Evolutionary conservation across 2,888 invertebrate genomes (phyloP), one percentile per base, ranked within the genome.

Genomic region (Pseudococcus viburni): DNA sequence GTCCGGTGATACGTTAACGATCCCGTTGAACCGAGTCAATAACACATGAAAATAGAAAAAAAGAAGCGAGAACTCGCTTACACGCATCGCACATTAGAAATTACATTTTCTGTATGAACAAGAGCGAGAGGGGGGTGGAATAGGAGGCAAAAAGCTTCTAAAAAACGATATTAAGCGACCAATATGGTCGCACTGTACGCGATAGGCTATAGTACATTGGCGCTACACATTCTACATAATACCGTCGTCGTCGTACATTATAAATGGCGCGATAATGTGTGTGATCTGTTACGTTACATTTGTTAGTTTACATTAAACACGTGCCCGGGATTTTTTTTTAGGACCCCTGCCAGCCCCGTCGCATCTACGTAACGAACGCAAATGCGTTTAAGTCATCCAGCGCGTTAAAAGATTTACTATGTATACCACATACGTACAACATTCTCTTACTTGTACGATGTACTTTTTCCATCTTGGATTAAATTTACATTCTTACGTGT

Each of bases 231-330:
- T 59, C n/a, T 59, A 59, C 8, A n/a, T 59, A 59, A 42, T 42
- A 42, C 42, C 42, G 42, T 42, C 42, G 42, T 42, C 42, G 42
- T 42, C 42, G 15, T 73, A 73, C 33, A 73, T 33, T 73, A 73
- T 73, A 73, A 68, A 73, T 64, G 33, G 73, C 73, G 33, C 33
- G 33, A 73, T 83, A 83, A 83, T 19, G 80, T 86, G 77, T 19
- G 80, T 86, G 86, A 39, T 86, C 86, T 86, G 83, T 83, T 59
- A 55, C 83, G 84, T 88, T 88, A 88, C 88, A 88, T 88, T 88
- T 88, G 88, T 88, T 84, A 88, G 88, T 84, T 88, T 88, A 88
- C 88, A 88, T 88, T 88, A 84, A 88, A 88, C 88, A 88, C 88
- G 88, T 88, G 88, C 84, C 88, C 77, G 42, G 5, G 51, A 46